These are phyloP conservation scores for Lacanobia wlatinum DNA, from an alignment of 2,888 invertebrate genomes.

Conservation along the genomic window DNA sequence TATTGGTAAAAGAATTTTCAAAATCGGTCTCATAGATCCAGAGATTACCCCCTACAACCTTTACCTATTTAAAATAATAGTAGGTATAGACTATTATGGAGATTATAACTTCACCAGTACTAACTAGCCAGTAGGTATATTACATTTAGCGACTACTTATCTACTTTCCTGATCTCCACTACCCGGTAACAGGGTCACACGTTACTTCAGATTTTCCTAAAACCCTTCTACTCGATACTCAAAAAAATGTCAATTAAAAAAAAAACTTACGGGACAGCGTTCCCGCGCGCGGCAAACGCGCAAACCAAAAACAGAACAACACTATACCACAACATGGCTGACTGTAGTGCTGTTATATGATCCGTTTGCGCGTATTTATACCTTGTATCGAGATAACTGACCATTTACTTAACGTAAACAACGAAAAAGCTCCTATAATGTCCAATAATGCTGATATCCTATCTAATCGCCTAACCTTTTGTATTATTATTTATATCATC, in stretches of 20 bases:
- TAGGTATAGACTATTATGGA: too few relatives aligned
- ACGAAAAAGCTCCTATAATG: constrained; percentile 8
- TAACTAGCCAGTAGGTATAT: too few relatives aligned
- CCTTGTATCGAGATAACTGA: constrained; percentile 6
- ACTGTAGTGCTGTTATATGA: neutral
- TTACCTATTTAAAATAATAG: too few relatives aligned
- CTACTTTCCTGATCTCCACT: too few relatives aligned
- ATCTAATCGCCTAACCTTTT: constrained; percentile 13
- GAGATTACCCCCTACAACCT: too few relatives aligned
- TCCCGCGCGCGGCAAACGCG: constrained; percentile 44
- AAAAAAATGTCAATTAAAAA: neutral
- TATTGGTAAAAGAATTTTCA: too few relatives aligned
- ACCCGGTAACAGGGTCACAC: too few relatives aligned
- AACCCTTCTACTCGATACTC: neutral
- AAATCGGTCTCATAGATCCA: too few relatives aligned
- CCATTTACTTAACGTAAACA: constrained; percentile 33
- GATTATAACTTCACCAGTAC: too few relatives aligned
- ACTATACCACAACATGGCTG: constrained; percentile 46
- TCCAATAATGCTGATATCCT: neutral
- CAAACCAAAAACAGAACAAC: constrained; percentile 22
- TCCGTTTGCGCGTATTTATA: constrained; percentile 43
- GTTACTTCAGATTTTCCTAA: neutral
- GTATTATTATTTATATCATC: neutral
- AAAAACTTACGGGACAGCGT: constrained; percentile 51
- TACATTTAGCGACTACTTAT: too few relatives aligned